Base-by-base conservation (phyloP, 1,140 invertebrate species). In the Drosophila sulfurigaster region DNA sequence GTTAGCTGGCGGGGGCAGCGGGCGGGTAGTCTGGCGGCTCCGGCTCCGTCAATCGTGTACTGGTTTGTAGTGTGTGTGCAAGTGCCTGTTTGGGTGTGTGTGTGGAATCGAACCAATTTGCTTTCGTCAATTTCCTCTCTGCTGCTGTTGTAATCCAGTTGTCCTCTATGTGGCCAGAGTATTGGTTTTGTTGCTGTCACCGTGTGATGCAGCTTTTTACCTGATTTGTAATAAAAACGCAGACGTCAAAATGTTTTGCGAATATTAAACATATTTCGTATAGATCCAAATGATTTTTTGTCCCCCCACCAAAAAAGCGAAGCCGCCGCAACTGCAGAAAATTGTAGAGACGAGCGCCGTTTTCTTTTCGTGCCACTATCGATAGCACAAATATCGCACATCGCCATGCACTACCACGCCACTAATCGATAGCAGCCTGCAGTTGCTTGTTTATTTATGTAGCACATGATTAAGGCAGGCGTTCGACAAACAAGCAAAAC, bases 301-400 rank as follows among this genome's bases (percentile, higher is more conserved):
- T 75, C 35, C 41, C 41, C 35, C 35, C 35, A 38, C 35, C 35
- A 38, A 38, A 63, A 28, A 38, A 59, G 52, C n/a, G 38, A 72
- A 52, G 73, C 72, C 71, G 65, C 65, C 72, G 66, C 66, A 70
- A 70, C 67, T 70, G 52, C 67, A 70, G 66, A 75, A 75, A 75
- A 75, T 63, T 58, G 49, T 63, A 74, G 72, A 13, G 72, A 11
- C 60, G 72, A 48, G 52, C 30, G 5, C 5, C 13, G 11, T n/a
- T 41, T 46, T n/a, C 16, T n/a, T 45, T 64, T 54, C 16, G 38
- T 63, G 13, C 3, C 10, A 16, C 38, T 16, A 15, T 68, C 16
- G 46, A 43, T 8, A 38, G 8, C 8, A 30, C 2, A 28, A 11
- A 8, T n/a, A n/a, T 5, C 11, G n/a, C 49, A 48, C 16, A 28